These are phyloP conservation scores for Coelogynopora nodosa DNA, from an alignment of 2,888 invertebrate genomes.

Conservation along the genomic window DNA sequence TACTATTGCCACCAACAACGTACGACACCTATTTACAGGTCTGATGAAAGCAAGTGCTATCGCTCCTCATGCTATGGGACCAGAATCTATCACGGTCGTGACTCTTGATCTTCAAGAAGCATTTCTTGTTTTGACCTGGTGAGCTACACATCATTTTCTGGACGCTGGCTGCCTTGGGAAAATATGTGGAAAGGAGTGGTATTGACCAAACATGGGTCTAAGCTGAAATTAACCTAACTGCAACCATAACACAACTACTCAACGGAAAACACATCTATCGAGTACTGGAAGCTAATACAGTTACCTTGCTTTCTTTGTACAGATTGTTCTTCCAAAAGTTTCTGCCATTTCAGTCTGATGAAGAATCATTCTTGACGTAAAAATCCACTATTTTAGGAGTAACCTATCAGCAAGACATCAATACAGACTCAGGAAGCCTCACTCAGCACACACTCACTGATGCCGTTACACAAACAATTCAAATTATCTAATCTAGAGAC, in stretches of 20 bases:
- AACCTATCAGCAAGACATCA: constrained; percentile 40
- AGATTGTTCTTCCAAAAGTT: constrained; percentile 41
- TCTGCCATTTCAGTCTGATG: constrained; percentile 36
- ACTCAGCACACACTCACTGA: not conserved
- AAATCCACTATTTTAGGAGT: constrained; percentile 37
- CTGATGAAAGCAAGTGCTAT: constrained; percentile 18
- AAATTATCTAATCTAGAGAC: not conserved
- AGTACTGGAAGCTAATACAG: constrained; percentile 20
- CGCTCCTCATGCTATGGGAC: constrained; percentile 34
- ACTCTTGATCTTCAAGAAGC: constrained; percentile 35
- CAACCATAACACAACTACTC: constrained; percentile 42
- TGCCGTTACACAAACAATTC: not conserved
- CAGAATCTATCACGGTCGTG: constrained; percentile 15
- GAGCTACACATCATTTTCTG: not conserved
- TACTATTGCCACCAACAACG: constrained; percentile 9
- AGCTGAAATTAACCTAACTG: constrained; percentile 42
- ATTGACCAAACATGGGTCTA: not conserved
- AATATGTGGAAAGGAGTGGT: constrained; percentile 18
- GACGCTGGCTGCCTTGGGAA: constrained; percentile 3
- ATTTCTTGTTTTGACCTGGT: constrained; percentile 25
- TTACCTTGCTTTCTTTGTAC: constrained; percentile 40
- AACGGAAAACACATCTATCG: constrained; percentile 45
- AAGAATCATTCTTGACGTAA: constrained; percentile 15
- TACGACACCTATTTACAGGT: constrained; percentile 15
- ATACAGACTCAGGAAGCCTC: not conserved